Percentiles rank a stretch among this genome's conserved stretches.
These are phyloP conservation scores for Acinonyx jubatus DNA, from an alignment of 2,113 vertebrate genomes.

Conservation along the genomic window DNA sequence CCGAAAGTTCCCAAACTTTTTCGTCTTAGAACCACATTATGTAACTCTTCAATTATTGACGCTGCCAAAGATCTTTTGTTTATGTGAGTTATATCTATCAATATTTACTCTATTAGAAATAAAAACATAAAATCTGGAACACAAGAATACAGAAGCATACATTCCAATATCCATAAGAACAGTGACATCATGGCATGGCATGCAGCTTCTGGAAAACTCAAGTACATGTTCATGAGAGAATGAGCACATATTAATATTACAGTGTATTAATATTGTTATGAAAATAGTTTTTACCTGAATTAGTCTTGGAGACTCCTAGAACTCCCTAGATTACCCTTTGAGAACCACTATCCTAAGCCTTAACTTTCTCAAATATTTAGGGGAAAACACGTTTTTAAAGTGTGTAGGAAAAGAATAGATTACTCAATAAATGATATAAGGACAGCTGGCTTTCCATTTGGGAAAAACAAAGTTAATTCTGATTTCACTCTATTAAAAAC, in stretches of 20 bases:
- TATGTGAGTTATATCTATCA: neutral
- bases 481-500: neutral
- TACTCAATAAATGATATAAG: neutral
- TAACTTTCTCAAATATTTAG: slow-evolving; percentile 8
- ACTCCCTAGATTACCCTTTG: neutral
- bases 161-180: neutral
- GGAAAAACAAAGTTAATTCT: neutral
- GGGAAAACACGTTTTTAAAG: neutral
- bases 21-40: neutral
- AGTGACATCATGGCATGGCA: neutral
- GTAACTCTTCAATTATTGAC: neutral
- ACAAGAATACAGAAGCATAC: neutral
- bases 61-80: neutral
- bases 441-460: neutral
- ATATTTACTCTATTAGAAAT: neutral
- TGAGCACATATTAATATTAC: neutral
- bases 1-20: neutral
- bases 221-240: neutral
- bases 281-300: neutral
- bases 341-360: neutral
- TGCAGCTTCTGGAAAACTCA: neutral
- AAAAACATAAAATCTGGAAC: neutral
- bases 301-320: neutral
- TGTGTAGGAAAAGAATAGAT: neutral
- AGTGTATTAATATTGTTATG: neutral